A percentile compares a stretch with the other conserved stretches of the same genome.
phyloP scores from a whole-genome alignment of 2,797 vertebrate genomes.

The Xiphorhynchus erythropygius region DNA sequence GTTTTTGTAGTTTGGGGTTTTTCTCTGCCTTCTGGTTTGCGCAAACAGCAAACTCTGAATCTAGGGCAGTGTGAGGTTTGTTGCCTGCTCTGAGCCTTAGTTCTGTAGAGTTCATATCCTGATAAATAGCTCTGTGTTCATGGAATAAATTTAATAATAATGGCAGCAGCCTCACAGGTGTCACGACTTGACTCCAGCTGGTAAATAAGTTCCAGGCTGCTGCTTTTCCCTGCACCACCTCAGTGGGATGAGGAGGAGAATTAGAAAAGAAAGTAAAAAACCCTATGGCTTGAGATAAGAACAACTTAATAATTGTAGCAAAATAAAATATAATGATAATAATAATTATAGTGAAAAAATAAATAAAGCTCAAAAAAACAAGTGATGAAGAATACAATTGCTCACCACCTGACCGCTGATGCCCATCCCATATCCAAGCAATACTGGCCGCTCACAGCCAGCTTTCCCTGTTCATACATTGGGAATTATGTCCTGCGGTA shows the following conservation, averaged over 20 bases:
- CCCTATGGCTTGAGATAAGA: neutral
- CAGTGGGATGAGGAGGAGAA: neutral
- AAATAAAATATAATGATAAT: neutral
- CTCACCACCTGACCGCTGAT: neutral
- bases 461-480: neutral
- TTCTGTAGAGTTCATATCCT: neutral
- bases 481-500: neutral
- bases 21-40: neutral
- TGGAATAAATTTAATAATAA: neutral
- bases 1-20: neutral
- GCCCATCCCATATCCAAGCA: neutral
- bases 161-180: neutral
- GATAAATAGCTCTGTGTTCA: neutral
- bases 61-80: neutral
- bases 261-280: neutral
- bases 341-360: neutral
- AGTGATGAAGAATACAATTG: neutral
- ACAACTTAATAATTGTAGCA: neutral
- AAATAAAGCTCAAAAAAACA: neutral
- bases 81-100: neutral
- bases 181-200: neutral
- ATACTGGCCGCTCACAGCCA: neutral
- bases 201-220: neutral
- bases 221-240: neutral
- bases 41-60: neutral